A percentile compares a stretch with the other conserved stretches of the same genome.
These are phyloP conservation scores for Gymnocypris eckloni DNA, from an alignment of 2,797 vertebrate genomes.

Conservation along the genomic window DNA sequence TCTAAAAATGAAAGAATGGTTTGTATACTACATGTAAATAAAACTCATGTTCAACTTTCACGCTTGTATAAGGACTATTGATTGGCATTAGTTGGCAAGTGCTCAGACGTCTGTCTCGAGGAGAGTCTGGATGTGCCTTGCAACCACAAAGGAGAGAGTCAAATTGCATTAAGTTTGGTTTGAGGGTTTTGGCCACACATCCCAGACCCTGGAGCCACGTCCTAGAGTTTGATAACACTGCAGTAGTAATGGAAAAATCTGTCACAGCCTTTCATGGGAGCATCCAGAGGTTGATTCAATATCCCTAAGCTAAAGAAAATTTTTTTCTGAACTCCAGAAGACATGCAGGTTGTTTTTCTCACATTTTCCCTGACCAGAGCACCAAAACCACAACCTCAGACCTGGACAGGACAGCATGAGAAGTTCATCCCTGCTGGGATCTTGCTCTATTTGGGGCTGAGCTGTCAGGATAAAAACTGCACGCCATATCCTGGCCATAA, in stretches of 20 bases:
- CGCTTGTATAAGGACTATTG: neutral
- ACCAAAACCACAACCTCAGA: conserved; percentile 47
- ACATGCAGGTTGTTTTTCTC: conserved; percentile 31
- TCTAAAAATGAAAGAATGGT: neutral
- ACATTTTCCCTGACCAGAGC: conserved; percentile 35
- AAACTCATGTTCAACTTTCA: neutral
- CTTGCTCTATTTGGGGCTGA: conserved; percentile 25
- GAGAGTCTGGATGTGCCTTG: conserved; percentile 4
- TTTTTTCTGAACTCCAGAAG: neutral
- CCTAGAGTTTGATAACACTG: conserved; percentile 10
- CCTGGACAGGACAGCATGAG: conserved; percentile 23
- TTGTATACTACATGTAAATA: neutral
- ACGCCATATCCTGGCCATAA: conserved; percentile 34
- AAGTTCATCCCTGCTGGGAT: conserved; percentile 33
- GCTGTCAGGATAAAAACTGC: conserved; percentile 41
- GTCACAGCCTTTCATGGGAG: neutral
- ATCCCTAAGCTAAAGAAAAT: neutral
- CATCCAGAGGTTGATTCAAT: conserved; percentile 1
- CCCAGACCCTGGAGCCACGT: neutral
- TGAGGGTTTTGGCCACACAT: conserved; percentile 13
- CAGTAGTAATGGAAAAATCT: conserved; percentile 7
- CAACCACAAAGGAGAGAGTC: conserved; percentile 3
- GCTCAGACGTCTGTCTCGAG: conserved; percentile 12
- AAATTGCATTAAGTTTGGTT: conserved; percentile 40
- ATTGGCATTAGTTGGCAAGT: conserved; percentile 4